Evolutionary conservation across 2,113 vertebrate genomes (phyloP).

Genomic region (Lagopus leucura): DNA sequence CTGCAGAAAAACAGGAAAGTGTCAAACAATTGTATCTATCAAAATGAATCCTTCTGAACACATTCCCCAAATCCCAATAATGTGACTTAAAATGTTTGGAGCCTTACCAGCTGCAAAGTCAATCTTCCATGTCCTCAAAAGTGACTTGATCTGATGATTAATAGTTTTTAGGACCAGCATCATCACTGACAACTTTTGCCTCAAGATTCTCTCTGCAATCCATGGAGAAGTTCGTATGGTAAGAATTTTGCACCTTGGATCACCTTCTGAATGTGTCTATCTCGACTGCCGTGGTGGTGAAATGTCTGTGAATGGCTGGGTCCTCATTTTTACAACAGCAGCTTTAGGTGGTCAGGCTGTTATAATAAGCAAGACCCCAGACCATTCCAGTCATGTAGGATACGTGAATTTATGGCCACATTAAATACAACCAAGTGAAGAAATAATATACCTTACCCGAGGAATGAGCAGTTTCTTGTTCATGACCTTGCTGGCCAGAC

Average conservation of each 20-base stretch:
- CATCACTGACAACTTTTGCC: neutral
- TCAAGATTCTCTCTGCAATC: neutral
- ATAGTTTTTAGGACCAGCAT: neutral
- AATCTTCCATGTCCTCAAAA: neutral
- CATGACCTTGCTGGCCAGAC: neutral
- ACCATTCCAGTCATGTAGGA: neutral
- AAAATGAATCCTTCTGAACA: neutral
- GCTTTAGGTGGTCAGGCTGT: neutral
- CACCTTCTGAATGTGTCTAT: neutral
- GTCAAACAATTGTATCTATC: neutral
- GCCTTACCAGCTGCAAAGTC: neutral
- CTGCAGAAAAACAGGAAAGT: neutral
- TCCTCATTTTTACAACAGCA: neutral
- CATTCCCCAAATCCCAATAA: neutral
- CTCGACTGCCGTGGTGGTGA: neutral
- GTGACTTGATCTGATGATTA: neutral
- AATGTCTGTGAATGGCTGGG: neutral
- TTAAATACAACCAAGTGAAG: constrained; percentile 11
- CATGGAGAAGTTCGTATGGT: neutral
- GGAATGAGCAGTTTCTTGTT: constrained; percentile 27
- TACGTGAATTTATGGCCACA: neutral
- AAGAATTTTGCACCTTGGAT: neutral
- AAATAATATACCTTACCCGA: neutral
- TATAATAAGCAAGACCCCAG: neutral
- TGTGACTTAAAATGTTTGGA: neutral